Evolutionary conservation across 2,888 invertebrate species (phyloP).

Genomic region (Parapristionchus giblindavisi): DNA sequence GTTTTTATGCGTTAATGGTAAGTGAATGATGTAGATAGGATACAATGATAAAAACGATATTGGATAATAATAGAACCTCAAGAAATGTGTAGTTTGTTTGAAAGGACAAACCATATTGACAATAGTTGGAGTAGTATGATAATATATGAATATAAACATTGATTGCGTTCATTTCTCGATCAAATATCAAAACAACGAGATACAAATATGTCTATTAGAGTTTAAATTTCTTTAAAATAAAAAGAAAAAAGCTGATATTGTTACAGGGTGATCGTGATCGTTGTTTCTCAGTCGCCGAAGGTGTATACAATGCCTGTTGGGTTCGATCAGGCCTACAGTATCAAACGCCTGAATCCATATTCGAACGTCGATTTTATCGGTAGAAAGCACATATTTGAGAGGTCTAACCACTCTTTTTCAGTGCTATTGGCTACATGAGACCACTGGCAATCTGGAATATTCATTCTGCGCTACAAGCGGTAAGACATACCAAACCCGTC

Average conservation of each 20-base stretch:
- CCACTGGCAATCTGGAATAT: constrained; percentile 91
- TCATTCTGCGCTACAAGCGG: constrained; percentile 76
- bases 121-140: too few relatives aligned
- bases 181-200: too few relatives aligned
- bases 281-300: constrained; percentile 84
- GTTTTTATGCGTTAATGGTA: constrained; percentile 78
- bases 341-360: constrained; percentile 90
- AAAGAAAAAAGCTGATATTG: neutral
- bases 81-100: too few relatives aligned
- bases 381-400: neutral
- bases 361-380: constrained; percentile 75
- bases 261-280: constrained; percentile 35
- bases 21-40: neutral
- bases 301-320: constrained; percentile 82
- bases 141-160: too few relatives aligned
- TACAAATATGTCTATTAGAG: too few relatives aligned
- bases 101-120: too few relatives aligned
- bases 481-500: too few relatives aligned
- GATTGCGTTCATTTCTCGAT: too few relatives aligned
- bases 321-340: constrained; percentile 73
- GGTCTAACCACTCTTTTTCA: constrained; percentile 73
- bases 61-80: too few relatives aligned
- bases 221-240: neutral
- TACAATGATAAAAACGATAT: too few relatives aligned
- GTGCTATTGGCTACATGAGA: constrained; percentile 90